These are phyloP conservation scores for Myopa testacea DNA, from an alignment of 2,888 invertebrate species.

Conservation along the genomic window DNA sequence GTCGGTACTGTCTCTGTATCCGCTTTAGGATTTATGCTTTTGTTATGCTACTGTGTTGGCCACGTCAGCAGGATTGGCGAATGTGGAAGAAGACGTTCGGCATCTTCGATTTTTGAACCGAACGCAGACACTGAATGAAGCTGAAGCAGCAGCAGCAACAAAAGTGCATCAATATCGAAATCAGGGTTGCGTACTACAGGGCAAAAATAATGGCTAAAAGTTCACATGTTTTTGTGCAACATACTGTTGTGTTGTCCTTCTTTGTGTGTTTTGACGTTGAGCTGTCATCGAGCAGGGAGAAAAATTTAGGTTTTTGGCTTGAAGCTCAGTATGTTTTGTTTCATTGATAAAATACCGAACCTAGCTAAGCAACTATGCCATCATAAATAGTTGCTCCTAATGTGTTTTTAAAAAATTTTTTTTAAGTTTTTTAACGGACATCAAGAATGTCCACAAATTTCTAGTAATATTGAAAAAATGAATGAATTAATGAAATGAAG, in stretches of 20 bases:
- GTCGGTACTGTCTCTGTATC: neutral
- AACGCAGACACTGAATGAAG: constrained; percentile 6
- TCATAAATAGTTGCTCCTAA: too few relatives aligned
- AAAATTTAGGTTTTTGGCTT: constrained; percentile 1
- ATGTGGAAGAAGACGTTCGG: constrained; percentile 30
- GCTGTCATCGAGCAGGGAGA: constrained; percentile 21
- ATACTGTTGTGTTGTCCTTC: constrained; percentile 8
- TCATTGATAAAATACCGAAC: neutral
- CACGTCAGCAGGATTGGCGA: constrained; percentile 27
- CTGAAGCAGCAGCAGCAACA: constrained; percentile 3
- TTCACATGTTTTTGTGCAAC: constrained; percentile 27
- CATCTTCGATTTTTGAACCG: constrained; percentile 31
- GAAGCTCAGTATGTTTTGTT: constrained; percentile 17
- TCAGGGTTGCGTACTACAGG: constrained; percentile 7
- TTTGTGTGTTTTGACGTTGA: constrained; percentile 31
- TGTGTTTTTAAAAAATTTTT: too few relatives aligned
- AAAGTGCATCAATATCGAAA: neutral
- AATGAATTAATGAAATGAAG: too few relatives aligned
- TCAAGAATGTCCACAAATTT: too few relatives aligned
- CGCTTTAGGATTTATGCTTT: constrained; percentile 16
- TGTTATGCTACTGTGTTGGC: constrained; percentile 8
- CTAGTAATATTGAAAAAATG: too few relatives aligned
- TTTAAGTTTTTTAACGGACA: too few relatives aligned
- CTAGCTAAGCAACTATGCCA: too few relatives aligned
- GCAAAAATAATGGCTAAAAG: constrained; percentile 12